A percentile compares a stretch with the other conserved stretches of the same genome.
These are phyloP conservation scores for Nipponia nippon DNA, from an alignment of 2,113 vertebrate genomes.

Conservation along the genomic window DNA sequence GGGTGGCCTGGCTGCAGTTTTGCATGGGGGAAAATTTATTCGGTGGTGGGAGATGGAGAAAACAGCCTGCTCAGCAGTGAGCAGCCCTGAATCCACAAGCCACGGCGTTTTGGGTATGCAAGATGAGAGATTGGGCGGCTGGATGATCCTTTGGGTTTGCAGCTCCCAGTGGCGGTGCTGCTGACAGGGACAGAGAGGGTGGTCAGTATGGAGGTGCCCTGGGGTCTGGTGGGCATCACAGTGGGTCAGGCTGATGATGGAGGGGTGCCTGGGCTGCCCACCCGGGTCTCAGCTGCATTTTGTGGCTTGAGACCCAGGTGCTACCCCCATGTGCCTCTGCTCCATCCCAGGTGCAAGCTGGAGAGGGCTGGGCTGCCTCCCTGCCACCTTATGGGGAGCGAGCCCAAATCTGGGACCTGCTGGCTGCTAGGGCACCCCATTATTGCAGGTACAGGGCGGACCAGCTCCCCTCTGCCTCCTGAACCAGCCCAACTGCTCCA, in stretches of 20 bases:
- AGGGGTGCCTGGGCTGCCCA: accelerated
- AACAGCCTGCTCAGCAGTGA: neutral
- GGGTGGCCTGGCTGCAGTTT: neutral
- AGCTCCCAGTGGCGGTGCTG: neutral
- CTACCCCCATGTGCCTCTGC: neutral
- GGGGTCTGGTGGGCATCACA: accelerated
- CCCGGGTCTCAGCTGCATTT: neutral
- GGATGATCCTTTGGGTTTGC: neutral
- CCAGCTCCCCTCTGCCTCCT: neutral
- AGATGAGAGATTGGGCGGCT: accelerated
- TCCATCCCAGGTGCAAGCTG: accelerated
- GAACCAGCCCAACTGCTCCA: neutral
- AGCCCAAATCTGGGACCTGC: neutral
- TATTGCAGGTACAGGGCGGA: neutral
- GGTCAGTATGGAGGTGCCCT: neutral
- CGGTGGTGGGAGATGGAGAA: neutral
- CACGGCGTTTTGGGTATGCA: neutral
- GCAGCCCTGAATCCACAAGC: neutral
- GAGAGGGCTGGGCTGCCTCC: neutral
- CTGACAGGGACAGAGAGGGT: neutral
- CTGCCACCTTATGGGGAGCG: neutral
- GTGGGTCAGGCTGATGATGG: neutral
- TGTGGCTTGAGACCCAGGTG: neutral
- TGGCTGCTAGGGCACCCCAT: neutral
- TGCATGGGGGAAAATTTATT: neutral